Conservation (phyloP, 2,113 vertebrate genomes). For the Bubo blakistoni region DNA sequence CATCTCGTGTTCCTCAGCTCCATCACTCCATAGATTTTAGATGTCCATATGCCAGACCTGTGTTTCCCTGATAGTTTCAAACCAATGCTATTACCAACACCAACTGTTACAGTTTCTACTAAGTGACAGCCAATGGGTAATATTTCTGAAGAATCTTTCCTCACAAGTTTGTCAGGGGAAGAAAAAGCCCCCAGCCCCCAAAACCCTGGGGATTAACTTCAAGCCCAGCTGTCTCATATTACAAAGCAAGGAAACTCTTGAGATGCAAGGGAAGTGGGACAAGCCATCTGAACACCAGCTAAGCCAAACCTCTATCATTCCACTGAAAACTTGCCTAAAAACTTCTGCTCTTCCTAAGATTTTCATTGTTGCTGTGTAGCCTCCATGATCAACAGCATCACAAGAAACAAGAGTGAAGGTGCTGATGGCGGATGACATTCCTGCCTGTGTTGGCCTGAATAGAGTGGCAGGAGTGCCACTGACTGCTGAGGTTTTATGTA, state of each 20-base stretch:
- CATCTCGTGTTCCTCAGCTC: background rate
- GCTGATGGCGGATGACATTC: background rate
- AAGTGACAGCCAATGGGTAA: background rate
- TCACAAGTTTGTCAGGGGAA: background rate
- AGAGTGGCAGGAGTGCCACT: background rate
- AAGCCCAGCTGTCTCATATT: background rate
- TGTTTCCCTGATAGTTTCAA: background rate
- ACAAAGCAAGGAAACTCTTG: background rate
- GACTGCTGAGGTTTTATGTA: background rate
- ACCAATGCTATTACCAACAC: background rate
- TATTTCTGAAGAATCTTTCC: background rate
- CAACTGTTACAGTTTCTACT: background rate
- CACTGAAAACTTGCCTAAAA: background rate
- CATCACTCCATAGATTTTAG: background rate
- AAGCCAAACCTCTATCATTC: background rate
- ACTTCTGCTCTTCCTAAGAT: background rate
- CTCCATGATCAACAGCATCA: background rate
- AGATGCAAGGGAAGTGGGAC: background rate
- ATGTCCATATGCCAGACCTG: background rate
- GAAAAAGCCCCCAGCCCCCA: background rate
- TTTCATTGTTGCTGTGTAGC: background rate
- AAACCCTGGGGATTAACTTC: background rate
- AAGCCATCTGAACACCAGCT: background rate
- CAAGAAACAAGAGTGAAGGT: background rate
- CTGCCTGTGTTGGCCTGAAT: background rate